A percentile compares a stretch with the other conserved stretches of the same genome.
These are phyloP conservation scores for Lysandra coridon DNA, from an alignment of 2,888 invertebrate species.

Conservation along the genomic window DNA sequence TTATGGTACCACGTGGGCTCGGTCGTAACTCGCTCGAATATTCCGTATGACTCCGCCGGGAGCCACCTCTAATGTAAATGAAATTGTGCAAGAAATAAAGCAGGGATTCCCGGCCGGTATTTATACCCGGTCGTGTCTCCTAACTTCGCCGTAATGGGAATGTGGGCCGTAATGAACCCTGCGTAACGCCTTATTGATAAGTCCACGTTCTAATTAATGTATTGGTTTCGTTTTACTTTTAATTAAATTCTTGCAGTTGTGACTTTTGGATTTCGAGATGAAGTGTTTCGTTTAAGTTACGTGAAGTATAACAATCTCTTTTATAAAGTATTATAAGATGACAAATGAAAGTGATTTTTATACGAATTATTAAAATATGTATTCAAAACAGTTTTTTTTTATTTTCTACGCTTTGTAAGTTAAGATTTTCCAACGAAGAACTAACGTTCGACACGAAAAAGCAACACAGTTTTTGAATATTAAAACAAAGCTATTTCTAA, in stretches of 20 bases:
- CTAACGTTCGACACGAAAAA: not conserved
- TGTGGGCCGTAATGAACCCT: conserved; percentile 73
- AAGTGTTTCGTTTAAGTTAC: too few relatives aligned
- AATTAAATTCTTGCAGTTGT: conserved; percentile 12
- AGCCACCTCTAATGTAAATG: conserved; percentile 77
- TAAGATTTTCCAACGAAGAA: not conserved
- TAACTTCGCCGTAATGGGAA: conserved; percentile 75
- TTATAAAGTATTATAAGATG: too few relatives aligned
- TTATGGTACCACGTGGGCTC: conserved; percentile 68
- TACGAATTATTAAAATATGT: too few relatives aligned
- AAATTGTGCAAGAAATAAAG: conserved; percentile 79
- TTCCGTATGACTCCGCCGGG: conserved; percentile 70
- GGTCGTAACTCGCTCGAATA: conserved; percentile 75
- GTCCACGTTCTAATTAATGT: conserved; percentile 47
- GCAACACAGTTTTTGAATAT: not conserved
- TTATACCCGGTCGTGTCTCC: conserved; percentile 73
- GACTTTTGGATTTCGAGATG: not conserved
- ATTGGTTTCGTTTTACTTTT: conserved; percentile 36
- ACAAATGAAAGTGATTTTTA: too few relatives aligned
- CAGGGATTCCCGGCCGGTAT: conserved; percentile 71
- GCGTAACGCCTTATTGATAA: conserved; percentile 76
- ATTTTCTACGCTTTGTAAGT: too few relatives aligned
- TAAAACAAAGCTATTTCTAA: not conserved
- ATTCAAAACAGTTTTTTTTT: too few relatives aligned
- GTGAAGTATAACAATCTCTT: too few relatives aligned